Evolutionary conservation across 2,888 invertebrate species (phyloP).

Genomic region (Lasius fuliginosus): DNA sequence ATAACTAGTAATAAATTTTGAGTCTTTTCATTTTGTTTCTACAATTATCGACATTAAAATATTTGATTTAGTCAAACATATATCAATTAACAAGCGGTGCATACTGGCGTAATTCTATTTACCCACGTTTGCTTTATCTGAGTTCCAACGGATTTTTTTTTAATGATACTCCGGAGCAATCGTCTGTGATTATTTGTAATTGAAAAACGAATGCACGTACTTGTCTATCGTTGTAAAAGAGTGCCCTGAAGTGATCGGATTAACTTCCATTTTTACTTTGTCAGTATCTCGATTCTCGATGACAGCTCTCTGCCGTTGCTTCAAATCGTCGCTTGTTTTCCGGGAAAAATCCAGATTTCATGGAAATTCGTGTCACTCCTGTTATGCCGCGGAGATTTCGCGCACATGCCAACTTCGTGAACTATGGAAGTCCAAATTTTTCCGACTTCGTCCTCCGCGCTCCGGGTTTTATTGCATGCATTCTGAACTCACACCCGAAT

Average conservation of each 20-base stretch:
- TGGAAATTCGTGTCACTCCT: conserved; percentile 44
- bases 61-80: neutral
- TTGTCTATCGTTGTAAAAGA: conserved; percentile 37
- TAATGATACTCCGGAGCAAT: conserved; percentile 40
- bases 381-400: conserved; percentile 44
- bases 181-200: conserved; percentile 33
- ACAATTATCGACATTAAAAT: neutral
- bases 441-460: conserved; percentile 23
- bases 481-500: conserved; percentile 24
- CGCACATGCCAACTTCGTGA: conserved; percentile 43
- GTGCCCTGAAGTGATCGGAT: conserved; percentile 36
- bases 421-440: conserved; percentile 47
- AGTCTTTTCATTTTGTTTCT: conserved; percentile 5
- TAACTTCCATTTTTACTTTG: conserved; percentile 43
- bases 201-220: conserved; percentile 22
- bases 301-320: conserved; percentile 45
- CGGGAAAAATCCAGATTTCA: conserved; percentile 48
- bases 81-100: neutral
- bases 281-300: conserved; percentile 38
- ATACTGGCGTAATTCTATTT: conserved; percentile 17
- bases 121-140: conserved; percentile 3
- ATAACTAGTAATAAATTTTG: neutral
- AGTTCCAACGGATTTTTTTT: conserved; percentile 21
- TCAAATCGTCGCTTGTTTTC: conserved; percentile 45
- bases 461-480: conserved; percentile 27